Base-by-base conservation (phyloP, 2,113 vertebrate species). In the Tamias sibiricus region DNA sequence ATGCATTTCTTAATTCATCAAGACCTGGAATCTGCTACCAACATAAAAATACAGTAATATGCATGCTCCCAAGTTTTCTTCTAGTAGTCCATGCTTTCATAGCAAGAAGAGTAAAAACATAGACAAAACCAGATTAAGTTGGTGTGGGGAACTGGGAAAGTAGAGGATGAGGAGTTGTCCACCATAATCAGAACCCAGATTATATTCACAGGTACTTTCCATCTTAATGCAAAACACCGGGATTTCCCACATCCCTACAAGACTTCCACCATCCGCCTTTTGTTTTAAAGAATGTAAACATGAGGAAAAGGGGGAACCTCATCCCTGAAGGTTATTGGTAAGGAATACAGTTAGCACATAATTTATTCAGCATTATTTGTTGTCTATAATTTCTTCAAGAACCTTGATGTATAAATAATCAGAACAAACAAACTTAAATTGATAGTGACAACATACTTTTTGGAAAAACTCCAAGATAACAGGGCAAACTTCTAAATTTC, bases 1-100 rank as follows among this genome's bases (percentile, higher is more conserved):
- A 98, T 98, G 98, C 98, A 97, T 91, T 94, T 77, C 54, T 96
- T 64, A 47, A 42, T 87, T 84, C 71, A 74, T 32, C 72, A 57
- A 89, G 87, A n/a, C 66, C 62, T 89, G 71, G 96, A 97, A 96
- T 87, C 72, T 82, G 86, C 30, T 91, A 62, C 54, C 77, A 92
- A 84, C 14, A 86, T 90, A 96, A 87, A 97, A 66, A 93, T 85
- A 97, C 19, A 87, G 95, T 59, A 71, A 94, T 86, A 97, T 96
- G 98, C 97, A 98, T 98, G 98, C 94, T 95, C 96, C 96, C 86
- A 97, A 79, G 96, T 64, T 87, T 44, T 75, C 83, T 97, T 77
- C 44, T 89, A 97, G 91, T 94, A 98, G 97, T 95, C 66, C 98
- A 98, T 98, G 98, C 98, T 98, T 97, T 96, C 97, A 97, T 82